These are phyloP conservation scores for Graptemys geographica DNA, from an alignment of 2,797 vertebrate species.

Conservation along the genomic window DNA sequence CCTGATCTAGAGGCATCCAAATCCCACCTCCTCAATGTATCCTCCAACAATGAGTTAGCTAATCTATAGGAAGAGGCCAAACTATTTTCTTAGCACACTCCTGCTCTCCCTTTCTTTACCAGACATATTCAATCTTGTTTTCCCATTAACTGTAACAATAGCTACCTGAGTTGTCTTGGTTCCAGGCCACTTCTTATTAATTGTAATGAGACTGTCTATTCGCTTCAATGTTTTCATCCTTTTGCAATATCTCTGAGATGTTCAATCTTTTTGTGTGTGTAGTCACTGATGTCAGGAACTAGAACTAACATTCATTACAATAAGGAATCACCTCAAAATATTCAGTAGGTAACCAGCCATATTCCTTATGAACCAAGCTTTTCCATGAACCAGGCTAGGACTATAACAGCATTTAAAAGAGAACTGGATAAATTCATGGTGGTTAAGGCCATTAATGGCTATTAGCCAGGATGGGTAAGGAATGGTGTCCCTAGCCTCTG, in stretches of 20 bases:
- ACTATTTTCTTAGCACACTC: background rate
- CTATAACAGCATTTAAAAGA: too few species aligned
- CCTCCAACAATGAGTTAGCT: background rate
- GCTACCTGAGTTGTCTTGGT: background rate
- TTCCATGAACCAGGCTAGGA: background rate
- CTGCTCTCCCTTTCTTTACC: background rate
- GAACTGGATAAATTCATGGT: too few species aligned
- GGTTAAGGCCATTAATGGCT: too few species aligned
- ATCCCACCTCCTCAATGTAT: constrained; percentile 5
- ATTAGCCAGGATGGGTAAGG: too few species aligned
- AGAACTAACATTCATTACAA: background rate
- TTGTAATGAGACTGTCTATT: background rate
- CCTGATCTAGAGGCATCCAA: background rate
- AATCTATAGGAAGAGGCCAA: constrained; percentile 2
- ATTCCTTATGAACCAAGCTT: too few species aligned
- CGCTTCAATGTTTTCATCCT: background rate
- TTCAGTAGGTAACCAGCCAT: background rate
- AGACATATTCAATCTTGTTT: background rate
- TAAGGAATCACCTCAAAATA: background rate
- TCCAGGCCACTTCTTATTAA: background rate
- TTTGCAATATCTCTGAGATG: background rate
- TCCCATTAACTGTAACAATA: background rate
- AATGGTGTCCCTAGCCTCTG: too few species aligned
- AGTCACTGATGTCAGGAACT: background rate
- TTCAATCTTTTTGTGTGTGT: background rate